Percentiles rank a stretch among this genome's conserved stretches.
phyloP scores from a whole-genome alignment of 2,113 vertebrate genomes.

The Dinomys branickii region DNA sequence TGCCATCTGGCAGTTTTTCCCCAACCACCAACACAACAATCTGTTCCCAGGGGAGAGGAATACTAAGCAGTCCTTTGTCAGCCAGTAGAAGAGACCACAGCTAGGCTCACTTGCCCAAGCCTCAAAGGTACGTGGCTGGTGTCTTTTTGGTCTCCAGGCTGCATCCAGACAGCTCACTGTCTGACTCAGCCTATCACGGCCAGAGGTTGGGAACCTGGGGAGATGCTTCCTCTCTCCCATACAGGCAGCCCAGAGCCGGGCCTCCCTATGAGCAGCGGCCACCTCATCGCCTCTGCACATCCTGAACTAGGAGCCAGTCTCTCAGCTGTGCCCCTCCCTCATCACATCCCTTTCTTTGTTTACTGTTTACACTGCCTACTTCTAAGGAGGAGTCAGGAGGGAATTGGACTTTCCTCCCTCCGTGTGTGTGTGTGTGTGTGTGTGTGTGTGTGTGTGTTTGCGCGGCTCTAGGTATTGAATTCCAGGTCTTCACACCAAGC shows the following conservation, averaged over 20 bases:
- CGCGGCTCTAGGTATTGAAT: background rate
- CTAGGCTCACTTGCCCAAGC: background rate
- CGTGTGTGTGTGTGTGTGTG: background rate
- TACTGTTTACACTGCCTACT: background rate
- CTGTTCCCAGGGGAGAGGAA: background rate
- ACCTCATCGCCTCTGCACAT: background rate
- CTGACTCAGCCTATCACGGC: background rate
- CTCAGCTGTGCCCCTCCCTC: background rate
- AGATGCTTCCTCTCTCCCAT: background rate
- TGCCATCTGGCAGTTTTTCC: slow-evolving; percentile 17
- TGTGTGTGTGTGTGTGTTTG: background rate
- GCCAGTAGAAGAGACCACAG: background rate
- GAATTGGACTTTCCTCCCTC: background rate
- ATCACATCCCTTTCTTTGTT: background rate
- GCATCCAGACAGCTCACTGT: background rate
- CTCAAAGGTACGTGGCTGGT: background rate
- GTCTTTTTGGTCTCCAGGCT: background rate
- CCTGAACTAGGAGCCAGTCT: background rate
- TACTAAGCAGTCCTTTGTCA: background rate
- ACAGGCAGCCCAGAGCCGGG: background rate
- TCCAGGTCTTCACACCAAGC: background rate
- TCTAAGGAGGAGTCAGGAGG: background rate
- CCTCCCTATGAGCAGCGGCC: background rate
- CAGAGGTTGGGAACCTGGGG: background rate
- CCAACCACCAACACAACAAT: background rate